phyloP scores from a whole-genome alignment of 2,113 vertebrate genomes.

The Chionodraco myersi region DNA sequence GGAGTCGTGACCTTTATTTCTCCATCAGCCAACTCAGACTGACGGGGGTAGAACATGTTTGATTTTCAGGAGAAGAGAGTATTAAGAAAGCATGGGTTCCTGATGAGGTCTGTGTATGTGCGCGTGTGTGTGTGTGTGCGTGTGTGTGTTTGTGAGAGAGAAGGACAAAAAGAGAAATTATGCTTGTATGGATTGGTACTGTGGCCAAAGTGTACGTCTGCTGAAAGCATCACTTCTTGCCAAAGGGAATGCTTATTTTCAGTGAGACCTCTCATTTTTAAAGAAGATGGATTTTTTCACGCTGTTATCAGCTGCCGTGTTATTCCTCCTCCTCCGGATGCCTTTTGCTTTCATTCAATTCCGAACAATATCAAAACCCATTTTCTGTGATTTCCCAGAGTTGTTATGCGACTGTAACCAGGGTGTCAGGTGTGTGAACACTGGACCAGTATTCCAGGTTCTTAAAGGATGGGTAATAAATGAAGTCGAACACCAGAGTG shows the following conservation, averaged over 20 bases:
- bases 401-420: neutral
- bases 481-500: too few species aligned
- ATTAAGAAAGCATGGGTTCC: conserved; percentile 4
- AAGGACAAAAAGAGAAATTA: neutral
- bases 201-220: conserved; percentile 24
- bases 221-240: conserved; percentile 47
- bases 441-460: too few species aligned
- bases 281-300: conserved; percentile 41
- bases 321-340: conserved; percentile 13
- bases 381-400: conserved; percentile 1
- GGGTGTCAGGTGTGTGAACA: too few species aligned
- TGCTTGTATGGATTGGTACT: neutral
- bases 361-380: conserved; percentile 25
- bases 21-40: conserved; percentile 20
- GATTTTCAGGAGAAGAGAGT: conserved; percentile 15
- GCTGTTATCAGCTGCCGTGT: conserved; percentile 23
- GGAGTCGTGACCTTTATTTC: conserved; percentile 41
- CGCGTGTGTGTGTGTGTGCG: too few species aligned
- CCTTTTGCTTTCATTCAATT: conserved; percentile 27
- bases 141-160: neutral
- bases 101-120: conserved; percentile 6
- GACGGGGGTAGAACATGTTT: conserved; percentile 1
- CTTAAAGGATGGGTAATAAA: too few species aligned
- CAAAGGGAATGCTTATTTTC: conserved; percentile 28
- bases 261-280: conserved; percentile 13